Percentiles rank a stretch among this genome's conserved stretches.
These are phyloP conservation scores for Oceanodroma leucorhoa DNA, from an alignment of 2,797 vertebrate genomes.

Conservation along the genomic window DNA sequence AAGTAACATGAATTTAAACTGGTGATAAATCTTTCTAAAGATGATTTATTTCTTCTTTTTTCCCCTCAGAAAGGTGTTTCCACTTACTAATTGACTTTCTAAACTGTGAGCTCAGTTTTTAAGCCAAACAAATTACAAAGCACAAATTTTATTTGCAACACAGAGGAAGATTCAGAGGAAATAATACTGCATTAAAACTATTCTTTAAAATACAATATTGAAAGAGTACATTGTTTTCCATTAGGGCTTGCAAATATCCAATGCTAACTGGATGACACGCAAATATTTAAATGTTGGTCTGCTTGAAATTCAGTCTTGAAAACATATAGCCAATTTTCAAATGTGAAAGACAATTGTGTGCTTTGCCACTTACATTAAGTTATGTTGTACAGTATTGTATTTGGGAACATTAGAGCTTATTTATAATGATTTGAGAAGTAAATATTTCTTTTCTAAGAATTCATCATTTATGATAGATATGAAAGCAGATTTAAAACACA, in stretches of 20 bases:
- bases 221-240: not conserved
- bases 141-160: not conserved
- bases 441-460: not conserved
- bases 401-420: not conserved
- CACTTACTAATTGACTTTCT: not conserved
- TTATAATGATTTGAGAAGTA: not conserved
- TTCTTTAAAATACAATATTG: not conserved
- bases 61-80: not conserved
- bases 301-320: not conserved
- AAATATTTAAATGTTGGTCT: not conserved
- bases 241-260: not conserved
- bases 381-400: not conserved
- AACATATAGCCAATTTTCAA: not conserved
- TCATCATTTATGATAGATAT: fast-evolving
- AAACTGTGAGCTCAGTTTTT: not conserved
- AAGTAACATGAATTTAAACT: not conserved
- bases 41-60: not conserved
- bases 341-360: not conserved
- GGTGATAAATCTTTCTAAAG: not conserved
- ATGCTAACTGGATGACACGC: not conserved
- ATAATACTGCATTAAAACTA: not conserved
- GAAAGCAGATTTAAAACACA: not conserved
- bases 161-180: not conserved
- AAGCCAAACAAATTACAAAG: not conserved
- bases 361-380: not conserved